These are phyloP conservation scores for Nephrotoma appendiculata DNA, from an alignment of 2,888 invertebrate genomes.

Conservation along the genomic window DNA sequence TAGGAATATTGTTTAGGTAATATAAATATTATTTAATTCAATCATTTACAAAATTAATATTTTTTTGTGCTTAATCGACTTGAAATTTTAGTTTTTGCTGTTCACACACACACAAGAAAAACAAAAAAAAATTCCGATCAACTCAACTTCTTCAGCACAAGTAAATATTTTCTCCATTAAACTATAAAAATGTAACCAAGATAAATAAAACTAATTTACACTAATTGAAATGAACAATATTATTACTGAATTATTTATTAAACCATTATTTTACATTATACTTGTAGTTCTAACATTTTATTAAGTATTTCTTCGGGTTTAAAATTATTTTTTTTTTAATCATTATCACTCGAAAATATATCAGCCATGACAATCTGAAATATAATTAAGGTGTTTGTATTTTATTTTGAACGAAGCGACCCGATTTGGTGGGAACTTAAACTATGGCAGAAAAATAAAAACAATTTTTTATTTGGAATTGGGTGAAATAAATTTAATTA, in stretches of 20 bases:
- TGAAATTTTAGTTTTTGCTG: background rate
- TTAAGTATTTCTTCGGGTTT: background rate
- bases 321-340: background rate
- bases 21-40: background rate
- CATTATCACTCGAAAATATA: background rate
- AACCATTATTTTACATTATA: background rate
- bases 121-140: background rate
- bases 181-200: background rate
- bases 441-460: background rate
- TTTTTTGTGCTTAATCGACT: background rate
- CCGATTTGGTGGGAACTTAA: background rate
- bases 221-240: background rate
- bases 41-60: background rate
- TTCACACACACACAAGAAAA: background rate
- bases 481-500: background rate
- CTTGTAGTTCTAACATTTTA: background rate
- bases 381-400: background rate
- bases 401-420: background rate
- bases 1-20: background rate
- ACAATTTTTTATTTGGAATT: background rate
- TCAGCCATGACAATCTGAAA: background rate
- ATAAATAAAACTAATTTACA: background rate
- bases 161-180: background rate
- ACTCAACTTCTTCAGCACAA: background rate
- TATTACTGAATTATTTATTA: background rate